Conservation (phyloP, 1,140 invertebrate species). For the Lethrus apterus region DNA sequence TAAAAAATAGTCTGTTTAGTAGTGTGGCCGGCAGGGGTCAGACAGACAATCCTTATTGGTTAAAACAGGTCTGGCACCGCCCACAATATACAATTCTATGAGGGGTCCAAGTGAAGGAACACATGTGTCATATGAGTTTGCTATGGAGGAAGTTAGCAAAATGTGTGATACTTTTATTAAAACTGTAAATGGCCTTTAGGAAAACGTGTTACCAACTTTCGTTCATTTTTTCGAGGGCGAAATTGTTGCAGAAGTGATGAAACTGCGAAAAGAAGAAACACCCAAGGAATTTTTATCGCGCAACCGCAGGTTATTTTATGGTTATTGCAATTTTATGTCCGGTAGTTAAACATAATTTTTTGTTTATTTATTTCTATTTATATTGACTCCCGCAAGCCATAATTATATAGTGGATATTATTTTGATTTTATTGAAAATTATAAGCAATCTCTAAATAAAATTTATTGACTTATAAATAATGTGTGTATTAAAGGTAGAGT, state of each 20-base stretch:
- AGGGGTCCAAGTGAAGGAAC: constrained; percentile 18
- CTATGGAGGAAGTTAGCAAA: constrained; percentile 22
- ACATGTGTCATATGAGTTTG: constrained; percentile 28
- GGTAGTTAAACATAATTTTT: too few relatives aligned
- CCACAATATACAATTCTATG: constrained; percentile 1
- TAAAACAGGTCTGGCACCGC: constrained; percentile 6
- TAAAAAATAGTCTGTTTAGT: constrained; percentile 25
- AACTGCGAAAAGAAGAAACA: constrained; percentile 1
- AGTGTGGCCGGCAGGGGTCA: constrained; percentile 17
- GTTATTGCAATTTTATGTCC: constrained; percentile 9
- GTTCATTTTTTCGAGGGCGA: constrained; percentile 1
- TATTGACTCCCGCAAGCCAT: too few relatives aligned
- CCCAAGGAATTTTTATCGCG: not conserved
- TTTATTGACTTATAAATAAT: too few relatives aligned
- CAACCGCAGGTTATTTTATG: constrained; percentile 1
- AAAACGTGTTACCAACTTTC: constrained; percentile 21
- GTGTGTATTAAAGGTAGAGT: too few relatives aligned
- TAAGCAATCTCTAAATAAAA: too few relatives aligned
- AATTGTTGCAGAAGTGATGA: constrained; percentile 5
- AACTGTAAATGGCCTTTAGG: constrained; percentile 21
- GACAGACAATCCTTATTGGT: too few relatives aligned
- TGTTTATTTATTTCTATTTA: too few relatives aligned
- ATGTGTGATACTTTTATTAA: constrained; percentile 22
- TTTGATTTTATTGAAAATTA: too few relatives aligned
- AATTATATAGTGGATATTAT: too few relatives aligned